Evolutionary conservation across 2,797 vertebrate species (phyloP).

Genomic region (Sebastes reedi): DNA sequence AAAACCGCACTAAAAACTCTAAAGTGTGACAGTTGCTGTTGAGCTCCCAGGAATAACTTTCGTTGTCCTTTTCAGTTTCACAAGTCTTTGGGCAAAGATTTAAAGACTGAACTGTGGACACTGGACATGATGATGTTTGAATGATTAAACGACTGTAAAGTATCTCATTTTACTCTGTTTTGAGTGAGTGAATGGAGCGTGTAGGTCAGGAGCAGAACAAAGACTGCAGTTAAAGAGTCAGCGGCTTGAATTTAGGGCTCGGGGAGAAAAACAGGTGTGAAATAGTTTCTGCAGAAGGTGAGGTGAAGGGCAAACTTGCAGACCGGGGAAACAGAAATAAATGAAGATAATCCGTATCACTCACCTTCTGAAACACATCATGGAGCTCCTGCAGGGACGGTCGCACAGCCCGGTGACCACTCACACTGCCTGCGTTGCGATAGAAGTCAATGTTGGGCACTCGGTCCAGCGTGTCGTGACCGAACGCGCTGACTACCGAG

Average conservation of each 20-base stretch:
- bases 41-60: slow-evolving; percentile 20
- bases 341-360: slow-evolving; percentile 22
- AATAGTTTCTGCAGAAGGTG: slow-evolving; percentile 22
- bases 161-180: background rate
- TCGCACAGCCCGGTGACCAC: slow-evolving; percentile 88
- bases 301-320: slow-evolving; percentile 9
- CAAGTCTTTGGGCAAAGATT: background rate
- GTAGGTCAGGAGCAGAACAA: background rate
- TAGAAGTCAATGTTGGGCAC: slow-evolving; percentile 96
- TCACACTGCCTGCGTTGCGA: slow-evolving; percentile 93
- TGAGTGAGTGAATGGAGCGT: background rate
- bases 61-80: slow-evolving; percentile 13
- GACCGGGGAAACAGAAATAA: background rate
- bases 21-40: slow-evolving; percentile 30
- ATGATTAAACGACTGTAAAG: slow-evolving; percentile 30
- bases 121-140: slow-evolving; percentile 11
- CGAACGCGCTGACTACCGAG: slow-evolving; percentile 90
- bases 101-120: background rate
- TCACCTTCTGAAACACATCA: slow-evolving; percentile 94
- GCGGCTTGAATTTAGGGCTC: background rate
- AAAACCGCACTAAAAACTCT: slow-evolving; percentile 51
- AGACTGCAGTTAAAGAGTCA: background rate
- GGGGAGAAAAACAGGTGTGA: background rate
- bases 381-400: slow-evolving; percentile 97
- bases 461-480: slow-evolving; percentile 94